Evolutionary conservation across 1,140 invertebrate genomes (phyloP).

Genomic region (Octopus bimaculoides): DNA sequence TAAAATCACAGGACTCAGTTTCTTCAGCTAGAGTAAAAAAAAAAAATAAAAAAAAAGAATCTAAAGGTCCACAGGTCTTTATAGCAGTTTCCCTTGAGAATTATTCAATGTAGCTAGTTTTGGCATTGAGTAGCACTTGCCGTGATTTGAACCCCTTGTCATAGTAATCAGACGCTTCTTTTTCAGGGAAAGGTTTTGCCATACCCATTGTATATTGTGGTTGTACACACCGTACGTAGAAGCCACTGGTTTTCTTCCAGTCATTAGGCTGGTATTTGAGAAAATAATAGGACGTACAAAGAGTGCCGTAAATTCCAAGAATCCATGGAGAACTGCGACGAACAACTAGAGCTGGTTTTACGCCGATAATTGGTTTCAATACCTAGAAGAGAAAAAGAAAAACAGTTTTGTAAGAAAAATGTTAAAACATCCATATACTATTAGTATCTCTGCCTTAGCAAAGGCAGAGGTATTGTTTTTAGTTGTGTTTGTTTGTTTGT

Average conservation of each 20-base stretch:
- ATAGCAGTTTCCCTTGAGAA: neutral
- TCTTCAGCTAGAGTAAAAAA: too few species aligned
- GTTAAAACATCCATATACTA: too few species aligned
- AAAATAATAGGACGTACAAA: neutral
- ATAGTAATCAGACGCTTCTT: slow-evolving; percentile 20
- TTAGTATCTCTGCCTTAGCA: too few species aligned
- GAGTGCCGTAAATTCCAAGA: neutral
- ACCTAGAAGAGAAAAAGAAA: neutral
- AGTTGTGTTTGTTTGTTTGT: too few species aligned
- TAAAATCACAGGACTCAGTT: too few species aligned
- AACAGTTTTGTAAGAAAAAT: neutral
- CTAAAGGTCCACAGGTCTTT: too few species aligned
- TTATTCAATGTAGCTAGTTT: slow-evolving; percentile 13
- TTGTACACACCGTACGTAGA: neutral
- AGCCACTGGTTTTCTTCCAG: neutral
- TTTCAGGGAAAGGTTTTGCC: slow-evolving; percentile 8
- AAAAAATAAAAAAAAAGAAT: too few species aligned
- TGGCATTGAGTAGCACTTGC: slow-evolving; percentile 16
- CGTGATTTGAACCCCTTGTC: slow-evolving; percentile 24
- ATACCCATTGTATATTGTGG: neutral
- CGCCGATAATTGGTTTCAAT: neutral
- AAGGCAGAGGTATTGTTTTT: too few species aligned
- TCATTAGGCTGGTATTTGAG: neutral
- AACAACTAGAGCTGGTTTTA: neutral
- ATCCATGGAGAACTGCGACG: neutral